Percentiles rank a stretch among this genome's conserved stretches.
Conservation (phyloP, 2,888 invertebrate species). For the Lacanobia oleracea region DNA sequence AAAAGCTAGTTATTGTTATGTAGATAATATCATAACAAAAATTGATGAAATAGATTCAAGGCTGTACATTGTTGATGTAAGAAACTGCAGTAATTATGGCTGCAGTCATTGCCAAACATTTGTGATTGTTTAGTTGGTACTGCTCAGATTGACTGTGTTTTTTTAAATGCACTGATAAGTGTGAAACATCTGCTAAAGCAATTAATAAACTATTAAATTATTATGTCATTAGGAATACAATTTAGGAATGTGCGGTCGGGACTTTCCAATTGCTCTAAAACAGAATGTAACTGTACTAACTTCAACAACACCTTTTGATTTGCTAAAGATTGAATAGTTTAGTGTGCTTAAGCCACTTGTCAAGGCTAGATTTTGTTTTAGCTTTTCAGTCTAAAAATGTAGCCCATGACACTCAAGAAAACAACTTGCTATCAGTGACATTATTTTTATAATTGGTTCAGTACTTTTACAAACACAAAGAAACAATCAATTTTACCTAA, state of each 20-base stretch:
- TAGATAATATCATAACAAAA: neutral
- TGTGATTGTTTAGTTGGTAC: constrained; percentile 14
- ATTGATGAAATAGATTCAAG: constrained; percentile 29
- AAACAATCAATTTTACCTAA: too few species aligned
- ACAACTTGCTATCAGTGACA: neutral
- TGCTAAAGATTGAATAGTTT: too few species aligned
- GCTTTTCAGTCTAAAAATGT: too few species aligned
- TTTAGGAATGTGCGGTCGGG: too few species aligned
- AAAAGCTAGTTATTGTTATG: neutral
- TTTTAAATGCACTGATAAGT: neutral
- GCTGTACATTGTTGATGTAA: constrained; percentile 22
- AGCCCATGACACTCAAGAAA: neutral
- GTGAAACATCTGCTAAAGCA: neutral
- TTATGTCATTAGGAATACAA: too few species aligned
- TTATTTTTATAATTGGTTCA: neutral
- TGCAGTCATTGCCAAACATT: constrained; percentile 50
- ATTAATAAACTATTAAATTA: too few species aligned
- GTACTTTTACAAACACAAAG: neutral
- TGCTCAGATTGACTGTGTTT: neutral
- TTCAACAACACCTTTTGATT: too few species aligned
- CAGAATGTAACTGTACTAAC: too few species aligned
- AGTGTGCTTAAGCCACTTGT: neutral
- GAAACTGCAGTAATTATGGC: constrained; percentile 11
- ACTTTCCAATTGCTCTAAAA: too few species aligned
- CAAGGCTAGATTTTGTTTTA: neutral